Evolutionary conservation across 2,113 vertebrate species (phyloP).

Genomic region (Neomonachus schauinslandi): DNA sequence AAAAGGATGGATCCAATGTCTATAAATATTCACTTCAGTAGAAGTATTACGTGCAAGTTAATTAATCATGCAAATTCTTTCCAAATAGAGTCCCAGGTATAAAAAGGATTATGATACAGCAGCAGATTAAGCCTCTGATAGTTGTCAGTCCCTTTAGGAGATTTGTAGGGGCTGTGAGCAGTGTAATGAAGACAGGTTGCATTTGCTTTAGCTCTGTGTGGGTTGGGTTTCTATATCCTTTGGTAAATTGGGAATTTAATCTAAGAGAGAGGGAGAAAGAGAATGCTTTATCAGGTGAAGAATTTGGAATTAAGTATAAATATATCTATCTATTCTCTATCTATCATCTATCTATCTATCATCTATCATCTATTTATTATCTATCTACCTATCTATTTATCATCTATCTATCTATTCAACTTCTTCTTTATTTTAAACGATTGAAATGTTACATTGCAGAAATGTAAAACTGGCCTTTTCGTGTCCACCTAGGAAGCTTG

Average conservation of each 20-base stretch:
- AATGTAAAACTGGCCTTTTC: neutral
- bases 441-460: neutral
- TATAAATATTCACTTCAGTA: neutral
- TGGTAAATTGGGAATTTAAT: neutral
- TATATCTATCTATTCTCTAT: neutral
- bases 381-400: neutral
- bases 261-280: neutral
- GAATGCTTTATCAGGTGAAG: neutral
- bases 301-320: neutral
- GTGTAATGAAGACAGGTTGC: neutral
- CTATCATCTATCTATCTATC: neutral
- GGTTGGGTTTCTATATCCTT: neutral
- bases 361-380: neutral
- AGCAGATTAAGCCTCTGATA: neutral
- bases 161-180: neutral
- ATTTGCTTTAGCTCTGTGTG: neutral
- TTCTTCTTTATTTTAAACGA: neutral
- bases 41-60: neutral
- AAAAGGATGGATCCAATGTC: neutral
- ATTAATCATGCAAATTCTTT: neutral
- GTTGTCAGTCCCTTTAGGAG: accelerated
- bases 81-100: neutral
- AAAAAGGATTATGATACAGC: neutral
- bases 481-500: neutral
- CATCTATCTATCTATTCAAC: neutral